Conservation (phyloP, 2,797 vertebrate genomes). For the Geotrypetes seraphini region DNA sequence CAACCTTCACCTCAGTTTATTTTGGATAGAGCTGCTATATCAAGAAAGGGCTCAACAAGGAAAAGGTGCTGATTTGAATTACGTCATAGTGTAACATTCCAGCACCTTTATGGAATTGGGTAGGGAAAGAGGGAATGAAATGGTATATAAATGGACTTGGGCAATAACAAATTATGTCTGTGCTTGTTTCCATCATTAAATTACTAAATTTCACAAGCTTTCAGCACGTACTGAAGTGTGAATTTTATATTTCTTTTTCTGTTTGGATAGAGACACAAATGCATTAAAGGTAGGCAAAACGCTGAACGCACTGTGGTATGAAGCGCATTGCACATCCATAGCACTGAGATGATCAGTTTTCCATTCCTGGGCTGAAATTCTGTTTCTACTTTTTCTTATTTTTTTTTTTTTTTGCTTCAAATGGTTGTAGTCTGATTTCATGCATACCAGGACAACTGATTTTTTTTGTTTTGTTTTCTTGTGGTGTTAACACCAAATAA, state of each 20-base stretch:
- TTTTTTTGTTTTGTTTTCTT: constrained; percentile 98
- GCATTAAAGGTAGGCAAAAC: constrained; percentile 54
- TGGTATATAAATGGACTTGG: constrained; percentile 30
- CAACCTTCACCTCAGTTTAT: constrained; percentile 48
- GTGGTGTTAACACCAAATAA: constrained; percentile 99
- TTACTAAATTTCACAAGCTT: constrained; percentile 55
- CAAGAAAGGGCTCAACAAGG: constrained; percentile 41
- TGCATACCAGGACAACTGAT: constrained; percentile 88
- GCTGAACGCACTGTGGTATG: constrained; percentile 67
- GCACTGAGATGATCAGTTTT: constrained; percentile 64
- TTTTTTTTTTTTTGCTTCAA: constrained; percentile 56
- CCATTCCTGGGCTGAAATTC: constrained; percentile 64
- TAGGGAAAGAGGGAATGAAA: constrained; percentile 15
- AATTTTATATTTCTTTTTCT: constrained; percentile 58
- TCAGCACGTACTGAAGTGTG: constrained; percentile 58
- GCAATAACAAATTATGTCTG: constrained; percentile 39
- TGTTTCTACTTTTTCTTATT: constrained; percentile 51
- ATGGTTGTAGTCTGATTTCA: constrained; percentile 89
- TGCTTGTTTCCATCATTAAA: constrained; percentile 49
- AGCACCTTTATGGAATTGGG: constrained; percentile 46
- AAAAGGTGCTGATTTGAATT: constrained; percentile 41
- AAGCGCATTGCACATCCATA: constrained; percentile 60
- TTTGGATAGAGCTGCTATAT: constrained; percentile 57
- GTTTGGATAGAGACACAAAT: constrained; percentile 51
- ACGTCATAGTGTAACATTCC: constrained; percentile 50